Evolutionary conservation across 2,888 invertebrate genomes (phyloP), one percentile per base, ranked within the genome.

Genomic region (Hypomecis atomaria): DNA sequence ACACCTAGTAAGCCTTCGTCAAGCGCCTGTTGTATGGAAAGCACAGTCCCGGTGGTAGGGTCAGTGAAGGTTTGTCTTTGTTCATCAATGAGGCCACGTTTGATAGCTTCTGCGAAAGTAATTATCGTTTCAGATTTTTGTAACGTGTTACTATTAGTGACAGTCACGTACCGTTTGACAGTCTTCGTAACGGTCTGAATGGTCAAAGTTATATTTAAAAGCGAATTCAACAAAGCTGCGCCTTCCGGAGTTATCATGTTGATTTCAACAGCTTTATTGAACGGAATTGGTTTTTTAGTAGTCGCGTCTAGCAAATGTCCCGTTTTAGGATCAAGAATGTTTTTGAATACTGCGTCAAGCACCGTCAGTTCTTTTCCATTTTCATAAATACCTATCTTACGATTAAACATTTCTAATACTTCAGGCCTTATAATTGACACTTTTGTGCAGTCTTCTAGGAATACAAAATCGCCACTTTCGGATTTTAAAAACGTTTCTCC

Each of bases 161-260:
- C 95, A 0, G 96, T 96, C 2, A 97, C 96, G 80, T 97, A 96
- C 33, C 96, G 94, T 83, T 96, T 96, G 42, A 98, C 95, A 54
- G 97, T 95, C 84, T 96, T 96, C 5, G 97, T 97, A 38, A 97
- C 96, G 6, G 97, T 97, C 83, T 97, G 96, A 13, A 97, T 96
- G 2, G 98, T 98, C 44, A 98, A 94, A 8, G 97, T 97, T 58
- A 99, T 97, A 82, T 97, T 97, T 59, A 98, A 89, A 59, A 98
- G 92, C 77, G 97, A 97, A 87, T 96, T 97, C 66, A 97, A 93
- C 80, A 97, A 93, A 63, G 97, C 95, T 52, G 98, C 98, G 63
- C 98, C 98, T 87, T 97, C 97, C 0, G 97, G 95, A 9, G 97
- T 96, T 42, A 98, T 96, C 76, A 97, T 94, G 78, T 97, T 96